Percentiles rank a stretch among this genome's conserved stretches.
Evolutionary conservation across 2,888 invertebrate genomes (phyloP).

Genomic region (Omphaloscelis lunosa): DNA sequence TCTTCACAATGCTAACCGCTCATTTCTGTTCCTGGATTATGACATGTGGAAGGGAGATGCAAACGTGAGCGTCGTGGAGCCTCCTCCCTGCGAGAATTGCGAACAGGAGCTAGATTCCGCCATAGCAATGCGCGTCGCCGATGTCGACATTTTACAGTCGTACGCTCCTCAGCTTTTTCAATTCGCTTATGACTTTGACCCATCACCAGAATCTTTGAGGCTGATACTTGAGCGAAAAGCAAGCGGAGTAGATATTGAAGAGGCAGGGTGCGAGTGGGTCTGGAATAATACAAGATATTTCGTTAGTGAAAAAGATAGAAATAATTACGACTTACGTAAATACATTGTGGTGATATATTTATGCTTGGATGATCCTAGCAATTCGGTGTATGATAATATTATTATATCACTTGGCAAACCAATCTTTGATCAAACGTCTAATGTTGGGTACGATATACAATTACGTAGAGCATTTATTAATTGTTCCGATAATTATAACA

Average conservation of each 20-base stretch:
- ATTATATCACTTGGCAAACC: fast-evolving
- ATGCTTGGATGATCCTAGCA: not conserved
- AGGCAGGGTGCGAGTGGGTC: conserved; percentile 43
- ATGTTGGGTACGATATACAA: not conserved
- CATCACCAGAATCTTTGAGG: conserved; percentile 25
- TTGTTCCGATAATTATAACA: conserved; percentile 20
- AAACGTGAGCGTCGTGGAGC: conserved; percentile 38
- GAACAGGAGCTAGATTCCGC: conserved; percentile 37
- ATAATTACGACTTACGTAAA: conserved; percentile 5
- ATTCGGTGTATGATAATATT: not conserved
- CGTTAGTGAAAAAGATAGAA: not conserved
- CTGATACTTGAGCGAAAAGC: conserved; percentile 39
- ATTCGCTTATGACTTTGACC: conserved; percentile 38
- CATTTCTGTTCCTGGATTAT: conserved; percentile 61
- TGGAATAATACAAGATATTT: not conserved
- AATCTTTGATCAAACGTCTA: not conserved
- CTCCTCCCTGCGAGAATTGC: conserved; percentile 50
- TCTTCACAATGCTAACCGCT: conserved; percentile 20
- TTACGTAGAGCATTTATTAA: not conserved
- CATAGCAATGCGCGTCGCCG: conserved; percentile 53
- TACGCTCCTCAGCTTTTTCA: conserved; percentile 38
- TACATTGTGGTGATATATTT: conserved; percentile 50
- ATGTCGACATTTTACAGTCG: conserved; percentile 10
- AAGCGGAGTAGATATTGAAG: conserved; percentile 28
- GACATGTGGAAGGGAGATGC: conserved; percentile 52